These are phyloP conservation scores for Galagoides demidoff DNA, from an alignment of 2,797 vertebrate species.

Conservation along the genomic window DNA sequence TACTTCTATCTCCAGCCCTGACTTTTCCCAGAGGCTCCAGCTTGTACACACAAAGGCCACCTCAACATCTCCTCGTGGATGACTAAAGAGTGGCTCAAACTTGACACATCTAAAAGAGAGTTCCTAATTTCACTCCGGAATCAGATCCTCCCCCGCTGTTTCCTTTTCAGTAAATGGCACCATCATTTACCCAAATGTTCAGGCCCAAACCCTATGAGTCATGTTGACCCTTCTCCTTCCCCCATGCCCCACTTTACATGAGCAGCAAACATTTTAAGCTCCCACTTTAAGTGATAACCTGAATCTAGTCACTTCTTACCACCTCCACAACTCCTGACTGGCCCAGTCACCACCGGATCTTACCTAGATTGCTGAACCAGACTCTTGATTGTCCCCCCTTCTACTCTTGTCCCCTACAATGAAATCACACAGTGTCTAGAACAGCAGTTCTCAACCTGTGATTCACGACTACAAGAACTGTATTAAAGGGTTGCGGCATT, in stretches of 20 bases:
- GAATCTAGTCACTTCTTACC: not conserved
- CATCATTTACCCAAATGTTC: not conserved
- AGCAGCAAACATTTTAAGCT: not conserved
- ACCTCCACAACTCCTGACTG: not conserved
- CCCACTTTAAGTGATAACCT: rapidly evolving
- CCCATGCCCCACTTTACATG: not conserved
- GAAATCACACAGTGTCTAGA: not conserved
- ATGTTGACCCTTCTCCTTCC: not conserved
- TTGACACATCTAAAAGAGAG: not conserved
- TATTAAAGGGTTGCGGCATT: no score
- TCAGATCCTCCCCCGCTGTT: not conserved
- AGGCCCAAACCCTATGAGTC: not conserved
- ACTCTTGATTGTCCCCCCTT: not conserved
- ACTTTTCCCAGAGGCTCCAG: not conserved
- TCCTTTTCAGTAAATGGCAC: not conserved
- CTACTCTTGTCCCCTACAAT: not conserved
- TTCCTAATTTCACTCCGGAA: not conserved
- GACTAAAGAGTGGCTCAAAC: not conserved
- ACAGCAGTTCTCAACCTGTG: no score
- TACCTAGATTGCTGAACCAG: no score
- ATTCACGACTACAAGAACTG: no score
- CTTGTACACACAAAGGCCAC: not conserved
- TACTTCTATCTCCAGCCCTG: not conserved
- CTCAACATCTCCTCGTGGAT: not conserved
- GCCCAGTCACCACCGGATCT: rapidly evolving